A percentile compares a stretch with the other conserved stretches of the same genome.
phyloP scores from a whole-genome alignment of 2,888 invertebrate species.

The Melipona beecheii region DNA sequence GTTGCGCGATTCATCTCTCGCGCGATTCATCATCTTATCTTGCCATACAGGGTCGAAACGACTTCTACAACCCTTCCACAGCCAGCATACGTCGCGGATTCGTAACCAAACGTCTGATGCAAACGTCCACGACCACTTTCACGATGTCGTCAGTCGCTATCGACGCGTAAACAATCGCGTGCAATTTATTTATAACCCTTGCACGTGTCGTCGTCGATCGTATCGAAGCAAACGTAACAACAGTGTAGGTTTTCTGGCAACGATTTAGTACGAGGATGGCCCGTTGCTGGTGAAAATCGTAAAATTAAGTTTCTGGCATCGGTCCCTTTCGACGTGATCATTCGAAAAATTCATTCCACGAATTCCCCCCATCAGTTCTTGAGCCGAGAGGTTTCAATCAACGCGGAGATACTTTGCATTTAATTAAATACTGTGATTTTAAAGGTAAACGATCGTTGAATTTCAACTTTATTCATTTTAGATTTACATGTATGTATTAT shows the following conservation, averaged over 20 bases:
- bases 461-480: background rate
- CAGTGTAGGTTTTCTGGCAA: constrained; percentile 36
- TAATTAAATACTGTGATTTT: background rate
- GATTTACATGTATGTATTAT: background rate
- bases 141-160: constrained; percentile 19
- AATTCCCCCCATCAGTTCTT: background rate
- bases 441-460: background rate
- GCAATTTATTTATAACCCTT: constrained; percentile 53
- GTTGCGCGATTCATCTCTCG: constrained; percentile 18
- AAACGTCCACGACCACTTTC: constrained; percentile 25
- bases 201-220: constrained; percentile 40
- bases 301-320: constrained; percentile 40
- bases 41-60: background rate
- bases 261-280: constrained; percentile 3
- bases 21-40: background rate
- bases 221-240: constrained; percentile 51
- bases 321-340: background rate
- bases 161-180: constrained; percentile 51
- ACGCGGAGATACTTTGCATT: background rate
- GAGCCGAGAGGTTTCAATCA: too few relatives aligned
- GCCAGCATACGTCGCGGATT: background rate
- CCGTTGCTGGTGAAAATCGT: constrained; percentile 16
- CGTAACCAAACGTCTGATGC: background rate
- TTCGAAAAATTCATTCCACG: background rate
- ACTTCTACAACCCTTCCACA: too few relatives aligned